These are phyloP conservation scores for Chrysomela aeneicollis DNA, from an alignment of 2,888 invertebrate genomes.

Conservation along the genomic window DNA sequence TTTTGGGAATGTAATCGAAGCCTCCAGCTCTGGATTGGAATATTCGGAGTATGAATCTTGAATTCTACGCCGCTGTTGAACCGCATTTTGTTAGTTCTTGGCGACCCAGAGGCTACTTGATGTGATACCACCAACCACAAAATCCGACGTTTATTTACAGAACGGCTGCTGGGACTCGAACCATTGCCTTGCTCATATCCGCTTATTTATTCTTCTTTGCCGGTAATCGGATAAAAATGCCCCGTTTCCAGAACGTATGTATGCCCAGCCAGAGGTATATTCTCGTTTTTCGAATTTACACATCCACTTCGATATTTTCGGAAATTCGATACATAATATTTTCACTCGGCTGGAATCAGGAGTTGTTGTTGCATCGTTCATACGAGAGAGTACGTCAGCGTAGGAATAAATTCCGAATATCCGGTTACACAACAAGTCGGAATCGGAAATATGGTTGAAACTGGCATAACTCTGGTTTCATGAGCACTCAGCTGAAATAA, in stretches of 20 bases:
- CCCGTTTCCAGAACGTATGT: background rate
- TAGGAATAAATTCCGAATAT: no score
- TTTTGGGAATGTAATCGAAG: no score
- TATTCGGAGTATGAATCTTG: background rate
- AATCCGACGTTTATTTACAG: background rate
- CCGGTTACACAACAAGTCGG: no score
- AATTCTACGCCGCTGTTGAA: background rate
- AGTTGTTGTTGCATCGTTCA: no score
- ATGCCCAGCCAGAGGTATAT: no score
- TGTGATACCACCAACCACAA: background rate
- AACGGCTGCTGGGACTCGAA: background rate
- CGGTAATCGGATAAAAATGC: constrained; percentile 31
- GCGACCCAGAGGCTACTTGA: constrained; percentile 1
- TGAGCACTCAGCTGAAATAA: no score
- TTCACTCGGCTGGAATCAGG: no score
- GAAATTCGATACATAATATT: background rate
- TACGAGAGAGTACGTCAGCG: no score
- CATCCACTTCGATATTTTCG: background rate
- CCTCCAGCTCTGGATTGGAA: no score
- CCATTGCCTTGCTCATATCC: constrained; percentile 24
- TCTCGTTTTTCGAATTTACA: background rate
- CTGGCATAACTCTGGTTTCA: no score
- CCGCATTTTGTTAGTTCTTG: background rate
- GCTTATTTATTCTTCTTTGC: constrained; percentile 34
- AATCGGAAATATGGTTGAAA: no score